phyloP scores from a whole-genome alignment of 2,113 vertebrate genomes.

The Mesembrinibis cayennensis region DNA sequence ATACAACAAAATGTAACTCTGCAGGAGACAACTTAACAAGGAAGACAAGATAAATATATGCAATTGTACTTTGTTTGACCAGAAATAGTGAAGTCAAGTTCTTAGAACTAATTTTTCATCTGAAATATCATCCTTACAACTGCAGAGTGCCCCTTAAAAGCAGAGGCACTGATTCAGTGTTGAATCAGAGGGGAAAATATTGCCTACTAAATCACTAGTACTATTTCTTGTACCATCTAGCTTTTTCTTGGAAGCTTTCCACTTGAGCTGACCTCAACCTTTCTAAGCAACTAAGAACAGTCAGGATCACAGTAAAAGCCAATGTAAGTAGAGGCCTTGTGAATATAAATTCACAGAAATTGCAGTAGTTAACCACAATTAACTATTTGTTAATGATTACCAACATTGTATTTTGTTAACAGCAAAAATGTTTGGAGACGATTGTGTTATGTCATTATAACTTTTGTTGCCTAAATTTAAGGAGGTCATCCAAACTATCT shows the following conservation, averaged over 20 bases:
- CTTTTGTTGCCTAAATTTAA: not conserved
- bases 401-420: not conserved
- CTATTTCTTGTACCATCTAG: constrained; percentile 18
- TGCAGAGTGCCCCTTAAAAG: not conserved
- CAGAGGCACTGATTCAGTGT: constrained; percentile 1
- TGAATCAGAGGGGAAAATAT: constrained; percentile 29
- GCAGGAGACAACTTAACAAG: not conserved
- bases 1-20: not conserved
- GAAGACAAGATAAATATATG: not conserved
- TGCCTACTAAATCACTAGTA: constrained; percentile 15
- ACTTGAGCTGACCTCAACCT: not conserved
- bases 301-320: not conserved
- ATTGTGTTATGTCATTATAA: not conserved
- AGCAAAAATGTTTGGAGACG: not conserved
- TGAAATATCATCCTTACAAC: constrained; percentile 32
- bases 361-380: not conserved
- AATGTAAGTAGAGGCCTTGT: not conserved
- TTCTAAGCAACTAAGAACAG: not conserved
- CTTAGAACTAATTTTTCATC: constrained; percentile 29
- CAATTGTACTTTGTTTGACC: not conserved
- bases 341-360: not conserved
- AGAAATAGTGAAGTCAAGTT: not conserved
- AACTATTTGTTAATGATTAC: not conserved
- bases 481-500: not conserved
- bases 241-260: constrained; percentile 27